Conservation (phyloP, 2,888 invertebrate species). For the Cantharis lateralis region DNA sequence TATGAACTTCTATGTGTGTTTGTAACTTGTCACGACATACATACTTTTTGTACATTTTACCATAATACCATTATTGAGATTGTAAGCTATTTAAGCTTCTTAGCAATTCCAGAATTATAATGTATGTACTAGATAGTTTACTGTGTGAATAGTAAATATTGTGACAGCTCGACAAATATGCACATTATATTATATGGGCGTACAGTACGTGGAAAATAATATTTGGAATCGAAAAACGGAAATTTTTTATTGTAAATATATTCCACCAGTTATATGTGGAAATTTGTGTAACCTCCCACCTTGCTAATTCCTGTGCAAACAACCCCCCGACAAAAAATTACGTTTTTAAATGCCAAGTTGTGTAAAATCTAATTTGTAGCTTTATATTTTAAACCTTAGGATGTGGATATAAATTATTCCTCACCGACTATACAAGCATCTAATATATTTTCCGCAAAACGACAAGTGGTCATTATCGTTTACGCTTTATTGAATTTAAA, state of each 20-base stretch:
- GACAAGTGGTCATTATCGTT: background rate
- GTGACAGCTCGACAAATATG: background rate
- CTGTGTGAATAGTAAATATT: background rate
- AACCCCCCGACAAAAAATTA: background rate
- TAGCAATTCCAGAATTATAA: conserved; percentile 7
- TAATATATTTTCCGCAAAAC: background rate
- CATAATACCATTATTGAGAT: conserved; percentile 25
- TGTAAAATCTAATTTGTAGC: background rate
- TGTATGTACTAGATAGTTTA: background rate
- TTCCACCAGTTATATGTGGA: background rate
- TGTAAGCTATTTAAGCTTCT: conserved; percentile 22
- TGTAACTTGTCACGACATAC: conserved; percentile 29
- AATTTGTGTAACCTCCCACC: background rate
- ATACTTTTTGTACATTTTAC: conserved; percentile 24
- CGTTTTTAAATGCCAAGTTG: background rate
- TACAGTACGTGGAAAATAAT: background rate
- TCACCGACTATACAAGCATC: background rate
- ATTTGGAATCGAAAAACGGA: background rate
- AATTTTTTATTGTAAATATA: too few relatives aligned
- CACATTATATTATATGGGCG: background rate
- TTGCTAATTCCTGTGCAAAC: background rate
- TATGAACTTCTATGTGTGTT: conserved; percentile 37
- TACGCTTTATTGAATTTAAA: background rate
- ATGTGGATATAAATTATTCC: background rate
- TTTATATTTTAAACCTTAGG: background rate